Percentiles rank a stretch among this genome's conserved stretches.
phyloP scores from a whole-genome alignment of 2,888 invertebrate species.

The Frankliniella fusca region DNA sequence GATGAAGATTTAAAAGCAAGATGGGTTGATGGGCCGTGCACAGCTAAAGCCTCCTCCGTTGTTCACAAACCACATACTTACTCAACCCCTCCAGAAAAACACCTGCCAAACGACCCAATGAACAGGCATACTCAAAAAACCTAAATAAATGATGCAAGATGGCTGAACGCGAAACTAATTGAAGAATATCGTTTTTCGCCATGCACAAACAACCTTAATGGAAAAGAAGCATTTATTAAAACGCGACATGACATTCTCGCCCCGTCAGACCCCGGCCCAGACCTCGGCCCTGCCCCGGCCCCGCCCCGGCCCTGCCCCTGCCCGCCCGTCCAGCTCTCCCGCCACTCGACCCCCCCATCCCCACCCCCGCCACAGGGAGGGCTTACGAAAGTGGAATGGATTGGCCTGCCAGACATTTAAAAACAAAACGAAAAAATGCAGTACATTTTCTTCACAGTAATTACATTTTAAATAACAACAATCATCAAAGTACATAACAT shows the following conservation, averaged over 20 bases:
- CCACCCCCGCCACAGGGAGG: slow-evolving; percentile 7
- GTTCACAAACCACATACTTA: no score
- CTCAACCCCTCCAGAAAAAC: no score
- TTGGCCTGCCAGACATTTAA: slow-evolving; percentile 13
- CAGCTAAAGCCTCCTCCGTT: no score
- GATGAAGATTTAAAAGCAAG: not conserved
- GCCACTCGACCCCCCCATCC: not conserved
- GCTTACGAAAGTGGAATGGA: slow-evolving; percentile 12
- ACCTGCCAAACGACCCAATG: not conserved
- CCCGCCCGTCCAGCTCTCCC: not conserved
- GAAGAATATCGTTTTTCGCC: not conserved
- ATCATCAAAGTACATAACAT: slow-evolving; percentile 14
- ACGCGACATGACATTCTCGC: not conserved
- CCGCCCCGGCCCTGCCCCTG: no score
- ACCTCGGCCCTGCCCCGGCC: not conserved
- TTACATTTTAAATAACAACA: slow-evolving; percentile 24
- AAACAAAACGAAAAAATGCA: slow-evolving; percentile 15
- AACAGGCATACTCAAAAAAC: not conserved
- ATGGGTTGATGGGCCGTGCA: not conserved
- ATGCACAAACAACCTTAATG: not conserved
- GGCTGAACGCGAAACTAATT: not conserved
- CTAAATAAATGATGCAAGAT: not conserved
- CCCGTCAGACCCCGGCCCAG: not conserved
- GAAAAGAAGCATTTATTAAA: not conserved
- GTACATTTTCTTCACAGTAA: not conserved